A percentile compares a stretch with the other conserved stretches of the same genome.
These are phyloP conservation scores for Corvus cornix DNA, from an alignment of 2,113 vertebrate species.

Conservation along the genomic window DNA sequence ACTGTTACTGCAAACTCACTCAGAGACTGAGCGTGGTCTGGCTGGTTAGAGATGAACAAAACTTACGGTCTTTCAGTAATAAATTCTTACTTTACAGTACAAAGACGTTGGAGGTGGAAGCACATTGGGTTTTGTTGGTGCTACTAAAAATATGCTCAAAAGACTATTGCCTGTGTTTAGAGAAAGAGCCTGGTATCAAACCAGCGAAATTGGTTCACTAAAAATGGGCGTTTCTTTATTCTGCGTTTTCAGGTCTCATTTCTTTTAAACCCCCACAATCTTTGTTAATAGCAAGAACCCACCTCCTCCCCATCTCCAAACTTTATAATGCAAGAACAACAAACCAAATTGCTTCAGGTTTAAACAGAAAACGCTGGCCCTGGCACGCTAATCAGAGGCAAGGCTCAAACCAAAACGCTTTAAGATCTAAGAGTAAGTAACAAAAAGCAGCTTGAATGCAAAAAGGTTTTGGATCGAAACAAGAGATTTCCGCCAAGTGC, in stretches of 20 bases:
- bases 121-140: background rate
- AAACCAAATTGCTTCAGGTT: background rate
- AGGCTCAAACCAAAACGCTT: slow-evolving; percentile 1
- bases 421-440: slow-evolving; percentile 30
- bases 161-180: background rate
- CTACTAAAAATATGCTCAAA: slow-evolving; percentile 6
- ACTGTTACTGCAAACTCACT: background rate
- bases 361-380: background rate
- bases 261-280: background rate
- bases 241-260: background rate
- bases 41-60: background rate
- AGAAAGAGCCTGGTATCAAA: background rate
- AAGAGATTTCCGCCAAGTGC: background rate
- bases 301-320: background rate
- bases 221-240: background rate
- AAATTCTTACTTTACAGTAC: background rate
- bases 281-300: background rate
- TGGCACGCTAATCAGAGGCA: background rate
- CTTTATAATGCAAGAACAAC: background rate
- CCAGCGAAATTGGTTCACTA: background rate
- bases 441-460: slow-evolving; percentile 53
- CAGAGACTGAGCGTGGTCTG: background rate
- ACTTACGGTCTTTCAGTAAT: background rate
- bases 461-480: background rate
- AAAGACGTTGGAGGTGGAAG: background rate